These are phyloP conservation scores for Callipepla californica DNA, from an alignment of 2,113 vertebrate species.

Conservation along the genomic window DNA sequence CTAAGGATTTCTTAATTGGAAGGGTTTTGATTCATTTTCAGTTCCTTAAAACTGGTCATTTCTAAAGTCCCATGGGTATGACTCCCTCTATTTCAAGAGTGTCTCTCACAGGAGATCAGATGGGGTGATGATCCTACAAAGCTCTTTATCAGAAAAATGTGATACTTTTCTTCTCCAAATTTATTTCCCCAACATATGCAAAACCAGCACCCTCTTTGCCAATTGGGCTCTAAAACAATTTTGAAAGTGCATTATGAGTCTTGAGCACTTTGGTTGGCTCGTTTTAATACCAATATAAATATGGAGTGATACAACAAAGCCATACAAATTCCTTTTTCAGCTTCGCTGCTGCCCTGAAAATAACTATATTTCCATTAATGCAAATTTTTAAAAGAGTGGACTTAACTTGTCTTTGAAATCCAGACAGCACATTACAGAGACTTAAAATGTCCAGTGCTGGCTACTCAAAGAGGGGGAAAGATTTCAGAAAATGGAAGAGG, in stretches of 20 bases:
- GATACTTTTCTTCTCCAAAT: not conserved
- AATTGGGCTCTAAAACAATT: not conserved
- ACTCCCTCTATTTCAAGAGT: not conserved
- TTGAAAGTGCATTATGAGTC: not conserved
- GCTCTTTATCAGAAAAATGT: not conserved
- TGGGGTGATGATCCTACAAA: not conserved
- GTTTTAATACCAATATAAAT: not conserved
- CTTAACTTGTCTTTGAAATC: constrained; percentile 23
- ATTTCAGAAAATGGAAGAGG: constrained; percentile 44
- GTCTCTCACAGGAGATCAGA: not conserved
- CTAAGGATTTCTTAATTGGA: constrained; percentile 9
- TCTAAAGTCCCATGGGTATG: not conserved
- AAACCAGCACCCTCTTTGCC: not conserved
- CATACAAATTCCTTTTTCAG: not conserved
- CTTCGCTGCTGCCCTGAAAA: constrained; percentile 35
- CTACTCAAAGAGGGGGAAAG: not conserved
- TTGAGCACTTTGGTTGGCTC: not conserved
- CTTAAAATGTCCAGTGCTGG: constrained; percentile 3
- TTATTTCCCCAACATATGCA: not conserved
- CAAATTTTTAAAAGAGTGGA: constrained; percentile 35
- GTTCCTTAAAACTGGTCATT: not conserved
- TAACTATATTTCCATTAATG: constrained; percentile 63
- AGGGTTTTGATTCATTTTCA: constrained; percentile 17
- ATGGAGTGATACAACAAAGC: not conserved
- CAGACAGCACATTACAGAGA: constrained; percentile 45